Conservation (phyloP, 1,140 invertebrate species). For the Telenomus remus region DNA sequence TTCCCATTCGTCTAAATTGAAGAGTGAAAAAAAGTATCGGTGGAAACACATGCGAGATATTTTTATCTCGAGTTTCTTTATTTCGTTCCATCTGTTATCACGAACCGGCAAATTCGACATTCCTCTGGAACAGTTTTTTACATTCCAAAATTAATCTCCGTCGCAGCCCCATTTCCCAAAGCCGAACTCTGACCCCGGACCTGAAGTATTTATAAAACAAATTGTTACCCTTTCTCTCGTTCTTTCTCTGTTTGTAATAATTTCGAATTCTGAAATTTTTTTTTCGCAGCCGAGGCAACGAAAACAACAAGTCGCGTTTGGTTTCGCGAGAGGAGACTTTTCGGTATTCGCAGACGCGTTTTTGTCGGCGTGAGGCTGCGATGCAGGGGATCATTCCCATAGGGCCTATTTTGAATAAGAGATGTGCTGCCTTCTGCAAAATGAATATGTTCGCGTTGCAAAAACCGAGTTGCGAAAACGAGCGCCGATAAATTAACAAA, state of each 20-base stretch:
- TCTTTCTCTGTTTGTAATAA: slow-evolving; percentile 44
- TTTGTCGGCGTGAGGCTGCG: slow-evolving; percentile 51
- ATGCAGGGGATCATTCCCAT: slow-evolving; percentile 61
- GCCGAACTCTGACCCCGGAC: slow-evolving; percentile 29
- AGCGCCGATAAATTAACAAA: slow-evolving; percentile 11
- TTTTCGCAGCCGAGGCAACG: slow-evolving; percentile 6
- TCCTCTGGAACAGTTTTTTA: slow-evolving; percentile 2
- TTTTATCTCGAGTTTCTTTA: slow-evolving; percentile 2
- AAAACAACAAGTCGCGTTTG: slow-evolving; percentile 37
- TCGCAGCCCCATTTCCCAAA: slow-evolving; percentile 13
- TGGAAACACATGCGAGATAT: slow-evolving; percentile 24
- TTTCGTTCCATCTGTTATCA: neutral
- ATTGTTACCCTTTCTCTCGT: slow-evolving; percentile 20
- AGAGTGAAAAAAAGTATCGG: slow-evolving; percentile 15
- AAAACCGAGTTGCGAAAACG: slow-evolving; percentile 20
- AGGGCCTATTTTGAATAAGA: slow-evolving; percentile 36
- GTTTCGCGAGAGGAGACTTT: slow-evolving; percentile 40
- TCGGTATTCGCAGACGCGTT: slow-evolving; percentile 57
- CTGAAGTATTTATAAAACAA: slow-evolving; percentile 38
- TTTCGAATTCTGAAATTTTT: slow-evolving; percentile 29
- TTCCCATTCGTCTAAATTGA: slow-evolving; percentile 20
- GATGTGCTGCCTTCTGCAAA: slow-evolving; percentile 15
- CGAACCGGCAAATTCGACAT: neutral
- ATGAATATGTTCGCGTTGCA: slow-evolving; percentile 27
- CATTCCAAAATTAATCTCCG: slow-evolving; percentile 23